Base-by-base conservation (phyloP, 2,113 vertebrate genomes). In the Hypomesus transpacificus region DNA sequence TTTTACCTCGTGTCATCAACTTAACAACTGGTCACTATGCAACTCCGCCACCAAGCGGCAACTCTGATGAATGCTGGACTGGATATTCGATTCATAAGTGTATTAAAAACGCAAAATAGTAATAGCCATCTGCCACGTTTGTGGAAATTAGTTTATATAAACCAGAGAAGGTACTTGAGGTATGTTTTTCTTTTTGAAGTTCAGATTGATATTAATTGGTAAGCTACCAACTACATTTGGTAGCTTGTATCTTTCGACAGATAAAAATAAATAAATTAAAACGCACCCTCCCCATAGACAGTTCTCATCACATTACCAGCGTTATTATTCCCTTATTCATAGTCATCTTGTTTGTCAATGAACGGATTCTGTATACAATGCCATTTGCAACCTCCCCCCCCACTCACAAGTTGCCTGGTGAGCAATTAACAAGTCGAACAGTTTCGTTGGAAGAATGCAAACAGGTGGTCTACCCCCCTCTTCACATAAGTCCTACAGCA, bases 401-500 rank as follows among this genome's bases (percentile, higher is more conserved):
- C 70, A 51, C 70, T 46, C 46, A 62, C 77, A 59, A 39, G 66
- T 80, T 87, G 87, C 90, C 79, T 82, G 85, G 85, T 84, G 80
- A 89, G 89, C 90, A 93, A 94, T 96, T 94, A 94, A 91, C 92
- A 92, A 92, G 90, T 92, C 87, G 88, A 88, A 88, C 82, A 80
- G 87, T 87, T 90, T 88, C 69, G 66, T 67, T 76, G 70, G 70
- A 81, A 83, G 85, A 88, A 91, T 89, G 87, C 86, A 89, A 87
- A 91, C 89, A 89, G 87, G 88, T 88, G 88, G 75, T 68, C 75
- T 65, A 31, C 50, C 73, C 79, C 78, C 73, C 70, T 73, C 79
- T 80, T 56, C 24, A 54, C 8, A 46, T 46, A 46, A 46, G 39
- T 46, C 7, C 39, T 46, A 63, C 53, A 2, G 21, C 74, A 88